Percentiles rank a stretch among this genome's conserved stretches.
Conservation (phyloP, 2,113 vertebrate genomes). For the Rhipidura dahli region DNA sequence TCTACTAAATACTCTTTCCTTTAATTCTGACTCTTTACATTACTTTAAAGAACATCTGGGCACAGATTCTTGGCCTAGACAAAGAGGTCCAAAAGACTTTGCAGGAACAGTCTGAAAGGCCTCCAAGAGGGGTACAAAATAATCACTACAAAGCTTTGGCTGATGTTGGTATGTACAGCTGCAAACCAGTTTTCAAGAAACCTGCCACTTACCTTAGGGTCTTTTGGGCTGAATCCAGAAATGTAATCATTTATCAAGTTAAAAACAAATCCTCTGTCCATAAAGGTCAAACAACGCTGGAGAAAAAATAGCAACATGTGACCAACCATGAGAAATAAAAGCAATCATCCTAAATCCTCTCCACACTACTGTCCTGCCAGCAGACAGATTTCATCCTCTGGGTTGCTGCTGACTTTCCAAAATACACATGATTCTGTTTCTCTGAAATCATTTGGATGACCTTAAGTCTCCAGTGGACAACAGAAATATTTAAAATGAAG, state of each 20-base stretch:
- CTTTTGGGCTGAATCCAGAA: constrained; percentile 90
- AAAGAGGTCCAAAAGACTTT: background rate
- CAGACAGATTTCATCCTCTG: background rate
- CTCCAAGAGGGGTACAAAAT: background rate
- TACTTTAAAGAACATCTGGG: background rate
- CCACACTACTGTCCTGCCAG: background rate
- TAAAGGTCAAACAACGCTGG: constrained; percentile 92
- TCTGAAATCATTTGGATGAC: background rate
- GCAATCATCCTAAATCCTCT: background rate
- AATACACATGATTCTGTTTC: background rate
- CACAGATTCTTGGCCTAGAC: background rate
- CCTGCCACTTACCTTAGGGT: constrained; percentile 85
- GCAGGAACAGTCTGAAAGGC: background rate
- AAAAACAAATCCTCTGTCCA: constrained; percentile 96
- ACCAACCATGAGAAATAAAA: background rate
- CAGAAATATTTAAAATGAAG: background rate
- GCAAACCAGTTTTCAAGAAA: background rate
- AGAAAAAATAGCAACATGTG: background rate
- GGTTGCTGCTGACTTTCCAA: background rate
- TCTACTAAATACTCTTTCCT: background rate
- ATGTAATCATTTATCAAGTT: constrained; percentile 93
- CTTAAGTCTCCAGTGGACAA: background rate
- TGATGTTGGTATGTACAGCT: rapidly evolving
- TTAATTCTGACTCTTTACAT: background rate
- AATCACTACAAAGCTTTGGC: background rate